Evolutionary conservation across 1,140 invertebrate genomes (phyloP).

Genomic region (Oedothorax gibbosus): DNA sequence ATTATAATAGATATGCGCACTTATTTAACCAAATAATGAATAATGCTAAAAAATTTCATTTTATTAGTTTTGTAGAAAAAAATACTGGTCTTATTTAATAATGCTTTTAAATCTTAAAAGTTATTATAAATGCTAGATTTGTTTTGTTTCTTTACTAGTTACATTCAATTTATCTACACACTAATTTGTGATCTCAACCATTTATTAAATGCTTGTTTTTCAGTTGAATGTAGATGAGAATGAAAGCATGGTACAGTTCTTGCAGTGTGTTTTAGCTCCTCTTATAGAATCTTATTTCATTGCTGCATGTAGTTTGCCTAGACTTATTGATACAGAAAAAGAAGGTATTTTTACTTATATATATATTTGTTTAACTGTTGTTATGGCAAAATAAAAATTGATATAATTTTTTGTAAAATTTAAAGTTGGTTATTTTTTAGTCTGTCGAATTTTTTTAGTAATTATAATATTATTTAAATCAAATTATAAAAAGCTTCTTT

Average conservation of each 20-base stretch:
- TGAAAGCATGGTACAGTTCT: slow-evolving; percentile 65
- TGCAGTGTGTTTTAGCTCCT: slow-evolving; percentile 74
- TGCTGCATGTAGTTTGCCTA: slow-evolving; percentile 74
- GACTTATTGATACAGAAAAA: slow-evolving; percentile 71
- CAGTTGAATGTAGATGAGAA: slow-evolving; percentile 32
- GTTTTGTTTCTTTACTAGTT: background rate
- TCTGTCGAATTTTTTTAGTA: background rate
- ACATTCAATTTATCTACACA: background rate
- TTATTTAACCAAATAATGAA: background rate
- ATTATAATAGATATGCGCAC: no score
- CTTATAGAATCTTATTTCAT: slow-evolving; percentile 80
- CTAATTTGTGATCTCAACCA: background rate
- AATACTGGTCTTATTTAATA: background rate
- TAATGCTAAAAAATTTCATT: background rate
- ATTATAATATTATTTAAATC: background rate
- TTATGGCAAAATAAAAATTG: background rate
- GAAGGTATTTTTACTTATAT: slow-evolving; percentile 44
- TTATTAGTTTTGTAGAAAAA: background rate
- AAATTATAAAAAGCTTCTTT: no score
- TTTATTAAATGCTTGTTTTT: background rate
- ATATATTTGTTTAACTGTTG: background rate
- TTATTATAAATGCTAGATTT: background rate
- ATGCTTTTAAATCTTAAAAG: background rate
- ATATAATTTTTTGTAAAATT: background rate
- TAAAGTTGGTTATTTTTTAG: background rate